These are phyloP conservation scores for Notarius lentiginosus DNA, from an alignment of 2,113 vertebrate species.

Conservation along the genomic window DNA sequence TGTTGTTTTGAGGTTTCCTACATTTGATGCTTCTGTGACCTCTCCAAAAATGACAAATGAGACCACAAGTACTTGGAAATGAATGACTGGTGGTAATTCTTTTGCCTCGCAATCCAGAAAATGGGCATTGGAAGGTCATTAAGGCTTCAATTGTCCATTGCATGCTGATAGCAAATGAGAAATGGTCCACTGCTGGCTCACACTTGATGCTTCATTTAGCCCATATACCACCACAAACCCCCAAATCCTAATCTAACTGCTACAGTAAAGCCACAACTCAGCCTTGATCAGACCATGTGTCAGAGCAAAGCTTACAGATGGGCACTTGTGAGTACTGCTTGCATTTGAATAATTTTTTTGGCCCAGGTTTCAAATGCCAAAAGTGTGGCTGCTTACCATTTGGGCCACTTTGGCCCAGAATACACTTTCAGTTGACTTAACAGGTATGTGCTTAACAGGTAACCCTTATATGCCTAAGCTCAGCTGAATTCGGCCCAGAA, in stretches of 20 bases:
- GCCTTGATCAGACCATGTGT: neutral
- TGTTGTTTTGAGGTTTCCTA: constrained; percentile 12
- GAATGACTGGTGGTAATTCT: neutral
- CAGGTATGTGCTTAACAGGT: no score
- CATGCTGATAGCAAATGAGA: constrained; percentile 5
- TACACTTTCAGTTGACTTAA: neutral
- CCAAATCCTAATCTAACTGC: neutral
- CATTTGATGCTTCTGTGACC: neutral
- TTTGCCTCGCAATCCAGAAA: neutral
- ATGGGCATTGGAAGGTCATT: neutral
- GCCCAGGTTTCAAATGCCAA: neutral
- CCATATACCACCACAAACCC: neutral
- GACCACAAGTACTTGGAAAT: neutral
- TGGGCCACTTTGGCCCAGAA: neutral
- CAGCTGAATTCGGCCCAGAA: neutral
- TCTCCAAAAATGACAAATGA: constrained; percentile 15
- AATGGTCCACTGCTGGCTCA: neutral
- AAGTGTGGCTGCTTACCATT: neutral
- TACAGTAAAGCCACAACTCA: neutral
- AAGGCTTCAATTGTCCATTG: neutral
- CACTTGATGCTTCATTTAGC: neutral
- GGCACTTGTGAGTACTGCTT: neutral
- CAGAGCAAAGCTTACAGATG: neutral
- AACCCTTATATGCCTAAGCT: neutral
- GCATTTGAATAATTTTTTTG: neutral